Percentiles rank a stretch among this genome's conserved stretches.
phyloP scores from a whole-genome alignment of 1,140 invertebrate genomes.

The Idris sp. region DNA sequence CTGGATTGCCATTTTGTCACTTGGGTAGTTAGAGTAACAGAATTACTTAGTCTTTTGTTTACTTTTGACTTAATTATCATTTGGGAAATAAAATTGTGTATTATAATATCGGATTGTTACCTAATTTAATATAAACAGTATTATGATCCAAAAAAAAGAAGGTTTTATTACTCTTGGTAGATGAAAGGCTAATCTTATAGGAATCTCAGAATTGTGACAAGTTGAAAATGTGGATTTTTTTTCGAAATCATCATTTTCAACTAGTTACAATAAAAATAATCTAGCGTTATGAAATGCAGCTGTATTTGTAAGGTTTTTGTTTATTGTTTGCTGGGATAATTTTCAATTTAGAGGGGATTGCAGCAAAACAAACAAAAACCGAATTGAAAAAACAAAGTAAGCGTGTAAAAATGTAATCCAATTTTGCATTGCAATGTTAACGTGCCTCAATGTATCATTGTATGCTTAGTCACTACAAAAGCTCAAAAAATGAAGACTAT shows the following conservation, averaged over 20 bases:
- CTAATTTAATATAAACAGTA: constrained; percentile 41
- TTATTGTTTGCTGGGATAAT: constrained; percentile 35
- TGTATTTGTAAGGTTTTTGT: constrained; percentile 48
- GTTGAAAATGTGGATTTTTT: constrained; percentile 29
- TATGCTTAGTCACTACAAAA: constrained; percentile 58
- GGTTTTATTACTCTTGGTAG: constrained; percentile 51
- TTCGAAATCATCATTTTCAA: constrained; percentile 33
- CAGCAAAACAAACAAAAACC: constrained; percentile 13
- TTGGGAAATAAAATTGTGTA: constrained; percentile 12
- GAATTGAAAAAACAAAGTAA: constrained; percentile 12
- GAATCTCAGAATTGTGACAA: constrained; percentile 54
- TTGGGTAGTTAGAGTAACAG: constrained; percentile 34
- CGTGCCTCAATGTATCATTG: constrained; percentile 53
- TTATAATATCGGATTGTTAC: not conserved
- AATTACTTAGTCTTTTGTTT: constrained; percentile 62
- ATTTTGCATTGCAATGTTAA: constrained; percentile 47
- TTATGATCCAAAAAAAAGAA: constrained; percentile 54
- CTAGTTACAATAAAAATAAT: constrained; percentile 48
- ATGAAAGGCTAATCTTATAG: constrained; percentile 60
- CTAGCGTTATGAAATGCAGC: constrained; percentile 56
- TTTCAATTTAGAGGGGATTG: constrained; percentile 11
- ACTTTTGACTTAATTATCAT: constrained; percentile 29
- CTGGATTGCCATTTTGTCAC: constrained; percentile 2
- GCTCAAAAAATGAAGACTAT: constrained; percentile 61
- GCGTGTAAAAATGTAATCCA: constrained; percentile 54